Conservation (phyloP, 2,113 vertebrate genomes). For the Tyrannus savana region DNA sequence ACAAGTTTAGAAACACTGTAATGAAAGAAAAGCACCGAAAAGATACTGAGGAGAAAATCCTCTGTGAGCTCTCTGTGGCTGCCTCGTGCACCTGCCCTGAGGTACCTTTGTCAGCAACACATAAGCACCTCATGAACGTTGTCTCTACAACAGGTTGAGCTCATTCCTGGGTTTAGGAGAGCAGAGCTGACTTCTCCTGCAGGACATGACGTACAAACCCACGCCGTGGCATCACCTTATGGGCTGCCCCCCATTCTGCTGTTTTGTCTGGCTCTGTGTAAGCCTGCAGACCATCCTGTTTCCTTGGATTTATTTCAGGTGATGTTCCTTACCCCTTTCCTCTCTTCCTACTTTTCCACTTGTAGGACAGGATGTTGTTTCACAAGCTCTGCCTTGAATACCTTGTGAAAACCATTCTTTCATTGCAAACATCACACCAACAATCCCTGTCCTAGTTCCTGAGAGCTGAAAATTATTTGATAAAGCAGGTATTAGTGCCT, state of each 20-base stretch:
- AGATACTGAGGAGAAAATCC: background rate
- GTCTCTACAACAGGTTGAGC: background rate
- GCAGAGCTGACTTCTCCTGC: background rate
- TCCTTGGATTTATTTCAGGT: background rate
- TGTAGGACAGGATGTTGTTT: accelerated
- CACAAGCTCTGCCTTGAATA: background rate
- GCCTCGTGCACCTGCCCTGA: background rate
- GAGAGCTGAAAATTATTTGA: background rate
- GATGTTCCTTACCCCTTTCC: background rate
- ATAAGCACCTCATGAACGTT: accelerated
- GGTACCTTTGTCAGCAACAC: background rate
- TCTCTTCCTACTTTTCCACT: background rate
- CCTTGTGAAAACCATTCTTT: background rate
- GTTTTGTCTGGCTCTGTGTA: background rate
- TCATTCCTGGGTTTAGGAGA: background rate
- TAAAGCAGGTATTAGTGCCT: background rate
- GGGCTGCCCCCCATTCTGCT: background rate
- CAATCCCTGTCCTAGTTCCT: background rate
- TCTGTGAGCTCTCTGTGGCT: background rate
- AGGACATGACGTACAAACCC: background rate
- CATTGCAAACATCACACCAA: background rate
- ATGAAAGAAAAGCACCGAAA: background rate
- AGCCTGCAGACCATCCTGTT: background rate
- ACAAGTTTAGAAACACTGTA: background rate
- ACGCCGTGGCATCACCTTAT: background rate